These are phyloP conservation scores for Parasteatoda lunata DNA, from an alignment of 2,888 invertebrate species.

Conservation along the genomic window DNA sequence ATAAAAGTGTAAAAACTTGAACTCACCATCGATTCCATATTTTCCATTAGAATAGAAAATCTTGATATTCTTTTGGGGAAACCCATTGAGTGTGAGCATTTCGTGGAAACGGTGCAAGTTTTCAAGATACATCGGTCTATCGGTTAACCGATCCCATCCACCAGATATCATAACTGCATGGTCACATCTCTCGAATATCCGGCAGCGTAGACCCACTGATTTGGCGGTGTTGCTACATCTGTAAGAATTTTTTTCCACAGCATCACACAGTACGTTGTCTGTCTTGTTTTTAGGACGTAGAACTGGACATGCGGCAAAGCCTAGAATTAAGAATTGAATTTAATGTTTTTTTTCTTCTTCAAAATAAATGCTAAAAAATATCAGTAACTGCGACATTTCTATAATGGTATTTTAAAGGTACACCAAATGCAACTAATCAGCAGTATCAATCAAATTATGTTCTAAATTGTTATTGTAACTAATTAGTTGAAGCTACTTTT, in stretches of 20 bases:
- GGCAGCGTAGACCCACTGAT: slow-evolving; percentile 74
- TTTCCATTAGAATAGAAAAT: slow-evolving; percentile 77
- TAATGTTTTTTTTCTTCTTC: too few species aligned
- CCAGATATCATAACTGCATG: slow-evolving; percentile 77
- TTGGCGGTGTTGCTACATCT: slow-evolving; percentile 75
- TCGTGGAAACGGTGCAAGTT: slow-evolving; percentile 74
- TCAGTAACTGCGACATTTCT: too few species aligned
- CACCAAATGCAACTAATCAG: too few species aligned
- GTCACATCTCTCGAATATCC: slow-evolving; percentile 77
- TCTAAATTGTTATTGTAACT: too few species aligned
- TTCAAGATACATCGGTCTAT: slow-evolving; percentile 73
- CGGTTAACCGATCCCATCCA: slow-evolving; percentile 76
- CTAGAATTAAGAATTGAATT: slow-evolving; percentile 70
- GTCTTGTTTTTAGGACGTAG: slow-evolving; percentile 74
- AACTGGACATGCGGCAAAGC: slow-evolving; percentile 74
- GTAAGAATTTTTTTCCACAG: slow-evolving; percentile 75
- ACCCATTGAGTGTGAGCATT: slow-evolving; percentile 75
- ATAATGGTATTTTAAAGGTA: too few species aligned
- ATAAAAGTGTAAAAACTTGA: background rate
- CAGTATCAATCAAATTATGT: too few species aligned
- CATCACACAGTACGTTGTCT: slow-evolving; percentile 75
- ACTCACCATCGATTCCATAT: slow-evolving; percentile 30
- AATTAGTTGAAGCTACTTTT: too few species aligned
- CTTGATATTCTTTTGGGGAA: slow-evolving; percentile 76
- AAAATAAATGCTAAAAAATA: too few species aligned